A percentile compares a stretch with the other conserved stretches of the same genome.
phyloP scores from a whole-genome alignment of 1,140 invertebrate species.

The Magallana angulata region DNA sequence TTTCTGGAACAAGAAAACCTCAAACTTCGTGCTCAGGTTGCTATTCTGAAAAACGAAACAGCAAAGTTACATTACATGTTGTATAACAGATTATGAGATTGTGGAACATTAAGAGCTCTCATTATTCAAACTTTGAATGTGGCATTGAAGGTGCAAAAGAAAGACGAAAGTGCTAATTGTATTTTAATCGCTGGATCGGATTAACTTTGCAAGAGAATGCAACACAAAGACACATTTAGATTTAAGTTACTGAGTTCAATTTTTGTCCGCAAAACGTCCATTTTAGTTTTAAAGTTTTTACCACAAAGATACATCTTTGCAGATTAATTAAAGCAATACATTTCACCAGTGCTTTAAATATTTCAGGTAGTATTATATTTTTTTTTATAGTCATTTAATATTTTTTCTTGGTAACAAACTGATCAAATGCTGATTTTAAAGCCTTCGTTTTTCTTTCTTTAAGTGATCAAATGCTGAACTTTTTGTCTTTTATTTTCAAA shows the following conservation, averaged over 20 bases:
- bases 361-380: background rate
- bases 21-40: conserved; percentile 84
- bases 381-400: no score
- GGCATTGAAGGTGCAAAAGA: conserved; percentile 35
- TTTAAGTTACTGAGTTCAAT: background rate
- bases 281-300: background rate
- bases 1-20: conserved; percentile 91
- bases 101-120: background rate
- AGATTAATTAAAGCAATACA: background rate
- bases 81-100: conserved; percentile 70
- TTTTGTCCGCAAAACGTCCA: background rate
- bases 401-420: background rate
- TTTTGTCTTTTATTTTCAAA: background rate
- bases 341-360: background rate
- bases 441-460: background rate
- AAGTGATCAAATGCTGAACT: conserved; percentile 24
- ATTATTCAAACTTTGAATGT: background rate
- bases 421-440: conserved; percentile 3
- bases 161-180: conserved; percentile 14
- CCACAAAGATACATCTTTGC: background rate
- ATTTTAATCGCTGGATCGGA: conserved; percentile 15
- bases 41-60: conserved; percentile 83
- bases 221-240: conserved; percentile 1
- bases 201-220: conserved; percentile 18
- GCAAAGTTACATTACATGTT: conserved; percentile 76